A percentile compares a stretch with the other conserved stretches of the same genome.
Conservation (phyloP, 2,797 vertebrate genomes). For the Picus viridis region DNA sequence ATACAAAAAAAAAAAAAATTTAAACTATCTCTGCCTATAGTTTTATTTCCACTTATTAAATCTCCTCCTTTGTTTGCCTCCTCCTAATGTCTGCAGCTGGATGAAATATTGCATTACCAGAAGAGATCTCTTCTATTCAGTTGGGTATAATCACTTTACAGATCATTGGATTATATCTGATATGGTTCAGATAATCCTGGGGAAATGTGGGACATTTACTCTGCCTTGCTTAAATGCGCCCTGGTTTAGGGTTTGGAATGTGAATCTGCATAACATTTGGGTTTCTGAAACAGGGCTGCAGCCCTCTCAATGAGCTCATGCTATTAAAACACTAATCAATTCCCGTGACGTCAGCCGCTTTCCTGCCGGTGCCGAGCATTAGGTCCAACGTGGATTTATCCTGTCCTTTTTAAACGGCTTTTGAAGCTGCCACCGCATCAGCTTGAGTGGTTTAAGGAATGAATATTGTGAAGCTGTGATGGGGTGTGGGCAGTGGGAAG, state of each 20-base stretch:
- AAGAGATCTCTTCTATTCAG: slow-evolving; percentile 73
- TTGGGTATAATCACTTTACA: slow-evolving; percentile 62
- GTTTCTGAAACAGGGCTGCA: slow-evolving; percentile 53
- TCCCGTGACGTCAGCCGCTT: slow-evolving; percentile 18
- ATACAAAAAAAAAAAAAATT: slow-evolving; percentile 89
- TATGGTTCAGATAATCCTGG: slow-evolving; percentile 56
- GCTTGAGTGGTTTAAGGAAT: slow-evolving; percentile 7
- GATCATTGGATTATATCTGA: slow-evolving; percentile 69
- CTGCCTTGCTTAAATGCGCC: slow-evolving; percentile 46
- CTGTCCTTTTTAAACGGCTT: slow-evolving; percentile 14
- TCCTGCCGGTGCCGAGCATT: neutral
- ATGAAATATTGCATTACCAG: slow-evolving; percentile 75
- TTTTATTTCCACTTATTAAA: slow-evolving; percentile 84
- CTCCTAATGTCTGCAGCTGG: slow-evolving; percentile 80
- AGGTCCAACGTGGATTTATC: neutral
- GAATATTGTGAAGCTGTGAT: neutral
- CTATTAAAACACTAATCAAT: slow-evolving; percentile 59
- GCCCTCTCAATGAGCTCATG: slow-evolving; percentile 44
- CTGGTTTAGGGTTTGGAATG: slow-evolving; percentile 7
- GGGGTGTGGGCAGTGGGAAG: neutral
- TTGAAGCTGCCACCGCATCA: neutral
- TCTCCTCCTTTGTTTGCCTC: slow-evolving; percentile 81
- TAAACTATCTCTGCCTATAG: slow-evolving; percentile 90
- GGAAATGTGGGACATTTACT: slow-evolving; percentile 54
- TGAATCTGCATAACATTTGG: slow-evolving; percentile 34